Evolutionary conservation across 2,113 vertebrate species (phyloP), one percentile per base, ranked within the genome.

Genomic region (Aix galericulata): DNA sequence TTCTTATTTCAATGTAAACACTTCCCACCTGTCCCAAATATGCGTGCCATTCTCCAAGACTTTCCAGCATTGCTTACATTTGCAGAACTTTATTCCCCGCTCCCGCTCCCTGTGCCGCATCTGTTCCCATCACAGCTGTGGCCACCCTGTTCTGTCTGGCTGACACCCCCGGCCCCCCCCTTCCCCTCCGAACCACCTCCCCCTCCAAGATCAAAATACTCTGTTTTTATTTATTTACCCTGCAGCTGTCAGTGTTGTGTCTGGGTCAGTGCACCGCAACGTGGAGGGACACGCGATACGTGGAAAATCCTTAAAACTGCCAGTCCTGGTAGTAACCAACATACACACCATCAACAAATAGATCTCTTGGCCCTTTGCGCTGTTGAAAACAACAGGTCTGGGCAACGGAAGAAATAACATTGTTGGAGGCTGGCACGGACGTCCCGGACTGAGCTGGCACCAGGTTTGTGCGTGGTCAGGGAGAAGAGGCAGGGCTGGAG

Each of bases 241-340:
- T 94, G 95, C 99, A 99, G 99, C 99, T 99, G 99, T 99, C 98
- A 98, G 97, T 99, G 99, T 99, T 99, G 99, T 99, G 99, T 99
- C 99, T 99, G 99, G 98, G 98, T 98, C 94, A 95, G 79, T 88
- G 97, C 69, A 95, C 91, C 97, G 97, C 89, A 98, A 97, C 97
- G 82, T 94, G 85, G 92, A 95, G 23, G 86, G 98, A 97, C 97
- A 98, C 71, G 63, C 26, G 97, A 98, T 97, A 97, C 96, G 48
- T 97, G 97, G 98, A 98, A 98, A 98, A 97, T 93, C 97, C 96
- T 98, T 98, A 98, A 98, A 98, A 98, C 96, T 97, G 97, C 95
- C 95, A 98, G 74, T 98, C 97, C 97, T 98, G 96, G 97, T 97
- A 98, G 97, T 97, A 97, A 99, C 98, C 97, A 95, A 75, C 94